Percentiles rank a stretch among this genome's conserved stretches.
phyloP scores from a whole-genome alignment of 2,113 vertebrate genomes.

The Euleptes europaea region DNA sequence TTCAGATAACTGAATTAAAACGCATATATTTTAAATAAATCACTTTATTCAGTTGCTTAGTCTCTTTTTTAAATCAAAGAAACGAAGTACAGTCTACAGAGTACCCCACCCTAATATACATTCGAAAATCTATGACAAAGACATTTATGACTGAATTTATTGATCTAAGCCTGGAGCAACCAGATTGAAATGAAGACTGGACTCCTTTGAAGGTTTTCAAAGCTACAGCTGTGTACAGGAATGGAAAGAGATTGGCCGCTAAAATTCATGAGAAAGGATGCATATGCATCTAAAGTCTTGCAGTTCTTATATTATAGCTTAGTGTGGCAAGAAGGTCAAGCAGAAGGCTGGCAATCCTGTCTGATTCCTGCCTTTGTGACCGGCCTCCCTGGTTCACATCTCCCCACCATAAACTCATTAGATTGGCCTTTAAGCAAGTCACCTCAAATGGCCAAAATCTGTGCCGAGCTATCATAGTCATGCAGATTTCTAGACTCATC shows the following conservation, averaged over 20 bases:
- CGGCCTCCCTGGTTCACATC: too few species aligned
- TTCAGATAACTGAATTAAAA: slow-evolving; percentile 36
- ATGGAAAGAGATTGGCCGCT: neutral
- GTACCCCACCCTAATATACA: neutral
- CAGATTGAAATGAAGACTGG: neutral
- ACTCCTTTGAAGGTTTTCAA: neutral
- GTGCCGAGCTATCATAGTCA: neutral
- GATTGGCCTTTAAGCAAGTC: neutral
- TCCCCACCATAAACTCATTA: neutral
- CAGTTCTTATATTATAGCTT: neutral
- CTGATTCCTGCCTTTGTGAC: neutral
- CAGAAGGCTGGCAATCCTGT: neutral
- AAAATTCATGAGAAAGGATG: neutral
- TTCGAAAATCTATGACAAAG: neutral
- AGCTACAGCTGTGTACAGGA: neutral
- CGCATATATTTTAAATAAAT: neutral
- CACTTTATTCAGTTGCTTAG: neutral
- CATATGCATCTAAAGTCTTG: neutral
- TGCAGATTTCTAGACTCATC: slow-evolving; percentile 1
- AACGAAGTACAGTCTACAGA: too few species aligned
- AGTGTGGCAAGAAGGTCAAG: neutral
- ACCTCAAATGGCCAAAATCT: neutral
- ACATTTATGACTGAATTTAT: neutral
- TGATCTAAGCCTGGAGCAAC: neutral
- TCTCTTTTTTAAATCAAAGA: neutral